Evolutionary conservation across 2,113 vertebrate genomes (phyloP).

Genomic region (Chaenocephalus aceratus): DNA sequence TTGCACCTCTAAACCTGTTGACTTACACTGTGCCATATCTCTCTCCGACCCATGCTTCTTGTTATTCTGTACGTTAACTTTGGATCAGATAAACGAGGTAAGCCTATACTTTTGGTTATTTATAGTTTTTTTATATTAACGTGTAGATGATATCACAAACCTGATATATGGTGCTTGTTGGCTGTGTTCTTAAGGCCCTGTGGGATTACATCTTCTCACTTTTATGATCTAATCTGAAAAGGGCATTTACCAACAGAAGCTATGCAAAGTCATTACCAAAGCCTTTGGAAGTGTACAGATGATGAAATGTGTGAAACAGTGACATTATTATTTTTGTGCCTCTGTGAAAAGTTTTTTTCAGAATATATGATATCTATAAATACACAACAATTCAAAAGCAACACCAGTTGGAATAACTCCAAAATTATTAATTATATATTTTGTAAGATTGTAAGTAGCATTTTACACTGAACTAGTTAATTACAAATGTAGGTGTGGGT

Average conservation of each 20-base stretch:
- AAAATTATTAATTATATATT: not conserved
- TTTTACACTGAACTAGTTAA: not conserved
- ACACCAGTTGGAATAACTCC: not conserved
- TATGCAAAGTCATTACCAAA: conserved; percentile 41
- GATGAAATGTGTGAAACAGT: conserved; percentile 28
- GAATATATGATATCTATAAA: conserved; percentile 15
- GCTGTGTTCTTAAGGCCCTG: conserved; percentile 46
- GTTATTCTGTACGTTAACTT: conserved; percentile 84
- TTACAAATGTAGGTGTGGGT: conserved; percentile 1
- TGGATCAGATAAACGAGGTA: conserved; percentile 90
- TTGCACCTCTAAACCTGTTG: conserved; percentile 76
- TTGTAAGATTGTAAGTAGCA: not conserved
- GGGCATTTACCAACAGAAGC: conserved; percentile 72
- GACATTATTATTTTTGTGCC: conserved; percentile 31
- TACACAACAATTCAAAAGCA: conserved; percentile 13
- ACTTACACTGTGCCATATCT: conserved; percentile 83
- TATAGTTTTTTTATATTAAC: conserved; percentile 51
- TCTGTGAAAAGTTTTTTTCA: conserved; percentile 39
- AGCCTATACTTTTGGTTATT: conserved; percentile 81
- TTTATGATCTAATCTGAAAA: conserved; percentile 61
- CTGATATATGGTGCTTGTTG: conserved; percentile 62
- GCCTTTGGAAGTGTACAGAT: conserved; percentile 54
- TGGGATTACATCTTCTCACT: conserved; percentile 39
- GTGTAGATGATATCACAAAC: conserved; percentile 46
- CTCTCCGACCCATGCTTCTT: conserved; percentile 85